A percentile compares a stretch with the other conserved stretches of the same genome.
Evolutionary conservation across 2,888 invertebrate genomes (phyloP).

Genomic region (Anarsia innoxiella): DNA sequence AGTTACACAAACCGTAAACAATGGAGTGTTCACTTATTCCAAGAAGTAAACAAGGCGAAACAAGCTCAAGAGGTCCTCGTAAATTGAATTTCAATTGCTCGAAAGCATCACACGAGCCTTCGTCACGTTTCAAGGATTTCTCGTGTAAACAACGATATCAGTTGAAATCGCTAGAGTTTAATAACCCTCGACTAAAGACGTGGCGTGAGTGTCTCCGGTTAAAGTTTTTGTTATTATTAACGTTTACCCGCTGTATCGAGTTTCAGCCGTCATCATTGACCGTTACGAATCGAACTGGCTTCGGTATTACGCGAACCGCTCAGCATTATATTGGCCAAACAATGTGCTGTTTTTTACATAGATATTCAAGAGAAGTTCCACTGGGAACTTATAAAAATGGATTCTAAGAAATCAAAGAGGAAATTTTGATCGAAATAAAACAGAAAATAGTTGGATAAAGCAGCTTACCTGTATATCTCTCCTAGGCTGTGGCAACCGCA

Average conservation of each 20-base stretch:
- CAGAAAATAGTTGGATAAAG: no score
- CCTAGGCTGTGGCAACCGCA: constrained; percentile 49
- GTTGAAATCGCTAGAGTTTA: constrained; percentile 5
- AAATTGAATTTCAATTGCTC: constrained; percentile 7
- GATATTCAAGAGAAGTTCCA: constrained; percentile 5
- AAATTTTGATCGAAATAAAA: no score
- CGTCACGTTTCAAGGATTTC: constrained; percentile 2
- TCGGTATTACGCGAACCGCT: constrained; percentile 26
- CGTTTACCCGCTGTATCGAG: constrained; percentile 23
- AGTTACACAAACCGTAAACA: constrained; percentile 19
- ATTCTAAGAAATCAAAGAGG: no score
- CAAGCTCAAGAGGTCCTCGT: background rate
- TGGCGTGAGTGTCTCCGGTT: constrained; percentile 7
- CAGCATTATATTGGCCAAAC: constrained; percentile 16
- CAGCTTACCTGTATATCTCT: constrained; percentile 63
- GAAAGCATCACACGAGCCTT: background rate
- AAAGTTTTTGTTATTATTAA: constrained; percentile 21
- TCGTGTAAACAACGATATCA: constrained; percentile 5
- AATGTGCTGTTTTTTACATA: constrained; percentile 16
- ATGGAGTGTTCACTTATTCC: constrained; percentile 12
- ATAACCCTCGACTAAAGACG: constrained; percentile 8
- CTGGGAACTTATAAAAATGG: no score
- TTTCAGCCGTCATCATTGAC: constrained; percentile 22
- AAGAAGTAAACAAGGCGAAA: constrained; percentile 3
- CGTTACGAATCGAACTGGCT: constrained; percentile 39